Percentiles rank a stretch among this genome's conserved stretches.
Conservation (phyloP, 2,888 invertebrate genomes). For the Embidobia sp. region DNA sequence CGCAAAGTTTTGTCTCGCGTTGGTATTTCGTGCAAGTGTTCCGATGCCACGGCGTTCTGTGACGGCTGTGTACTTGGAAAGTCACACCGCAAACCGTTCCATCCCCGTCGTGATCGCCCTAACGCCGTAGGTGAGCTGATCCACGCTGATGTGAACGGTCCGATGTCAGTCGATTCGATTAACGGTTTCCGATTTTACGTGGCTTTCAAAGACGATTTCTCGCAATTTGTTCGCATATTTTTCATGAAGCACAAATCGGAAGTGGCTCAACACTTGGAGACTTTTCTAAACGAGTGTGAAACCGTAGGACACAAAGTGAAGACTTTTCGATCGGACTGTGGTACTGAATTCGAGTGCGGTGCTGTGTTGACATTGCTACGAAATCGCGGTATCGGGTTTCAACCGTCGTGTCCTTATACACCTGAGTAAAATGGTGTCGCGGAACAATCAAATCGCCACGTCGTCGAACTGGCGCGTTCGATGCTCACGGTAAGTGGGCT, state of each 20-base stretch:
- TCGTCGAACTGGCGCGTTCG: constrained; percentile 48
- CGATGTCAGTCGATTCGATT: constrained; percentile 64
- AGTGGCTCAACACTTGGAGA: constrained; percentile 56
- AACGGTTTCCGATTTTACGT: constrained; percentile 66
- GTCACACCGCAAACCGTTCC: constrained; percentile 54
- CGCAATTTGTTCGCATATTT: constrained; percentile 61
- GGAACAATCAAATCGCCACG: constrained; percentile 38
- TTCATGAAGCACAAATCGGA: constrained; percentile 53
- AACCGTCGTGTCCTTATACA: constrained; percentile 31
- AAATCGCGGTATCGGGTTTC: constrained; percentile 35
- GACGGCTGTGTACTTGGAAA: constrained; percentile 57
- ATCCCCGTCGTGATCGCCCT: constrained; percentile 51
- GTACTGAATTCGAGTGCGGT: constrained; percentile 59
- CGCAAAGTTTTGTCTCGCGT: constrained; percentile 63
- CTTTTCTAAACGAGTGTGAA: constrained; percentile 66
- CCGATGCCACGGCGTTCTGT: constrained; percentile 64
- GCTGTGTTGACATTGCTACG: constrained; percentile 7
- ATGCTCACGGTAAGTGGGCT: constrained; percentile 33
- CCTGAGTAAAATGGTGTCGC: constrained; percentile 42
- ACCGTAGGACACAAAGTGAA: constrained; percentile 65
- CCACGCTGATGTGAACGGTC: constrained; percentile 66
- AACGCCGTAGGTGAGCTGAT: constrained; percentile 63
- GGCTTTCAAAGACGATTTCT: constrained; percentile 65
- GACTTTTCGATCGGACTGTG: constrained; percentile 64
- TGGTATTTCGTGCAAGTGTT: constrained; percentile 58